These are phyloP conservation scores for Aptenodytes patagonicus DNA, from an alignment of 2,113 vertebrate genomes.

Conservation along the genomic window DNA sequence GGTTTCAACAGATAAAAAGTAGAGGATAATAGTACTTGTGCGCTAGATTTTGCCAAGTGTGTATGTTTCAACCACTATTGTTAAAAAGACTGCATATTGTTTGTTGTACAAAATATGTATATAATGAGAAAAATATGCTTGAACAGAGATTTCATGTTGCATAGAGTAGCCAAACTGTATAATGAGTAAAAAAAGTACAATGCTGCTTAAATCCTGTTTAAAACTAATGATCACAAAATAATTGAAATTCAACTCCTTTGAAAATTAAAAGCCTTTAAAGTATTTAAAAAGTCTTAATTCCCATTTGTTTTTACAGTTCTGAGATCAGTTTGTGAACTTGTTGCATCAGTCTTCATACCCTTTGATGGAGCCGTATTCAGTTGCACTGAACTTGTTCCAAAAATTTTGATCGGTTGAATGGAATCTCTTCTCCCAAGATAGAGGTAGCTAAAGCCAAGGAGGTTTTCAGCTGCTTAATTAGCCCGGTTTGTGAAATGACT, in stretches of 20 bases:
- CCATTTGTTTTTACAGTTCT: not conserved
- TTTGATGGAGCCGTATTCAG: not conserved
- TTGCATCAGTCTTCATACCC: not conserved
- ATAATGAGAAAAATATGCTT: conserved; percentile 7
- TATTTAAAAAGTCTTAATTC: not conserved
- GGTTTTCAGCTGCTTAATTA: conserved; percentile 51
- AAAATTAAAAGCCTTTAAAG: not conserved
- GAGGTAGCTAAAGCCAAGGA: conserved; percentile 44
- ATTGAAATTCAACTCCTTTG: not conserved
- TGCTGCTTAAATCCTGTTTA: not conserved
- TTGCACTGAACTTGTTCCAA: not conserved
- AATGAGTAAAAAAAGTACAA: not conserved
- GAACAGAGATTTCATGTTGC: not conserved
- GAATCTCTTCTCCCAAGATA: conserved; percentile 6
- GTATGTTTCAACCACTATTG: not conserved
- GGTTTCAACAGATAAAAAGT: not conserved
- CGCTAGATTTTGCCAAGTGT: not conserved
- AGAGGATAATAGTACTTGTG: not conserved
- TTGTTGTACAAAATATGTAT: not conserved
- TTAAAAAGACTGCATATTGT: not conserved
- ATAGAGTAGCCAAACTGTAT: not conserved
- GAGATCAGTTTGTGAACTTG: not conserved
- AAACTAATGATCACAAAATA: not conserved
- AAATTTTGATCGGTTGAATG: conserved; percentile 17
- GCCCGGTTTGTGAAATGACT: conserved; percentile 51